Percentiles rank a stretch among this genome's conserved stretches.
Evolutionary conservation across 2,797 vertebrate species (phyloP).

Genomic region (Galago senegalensis): DNA sequence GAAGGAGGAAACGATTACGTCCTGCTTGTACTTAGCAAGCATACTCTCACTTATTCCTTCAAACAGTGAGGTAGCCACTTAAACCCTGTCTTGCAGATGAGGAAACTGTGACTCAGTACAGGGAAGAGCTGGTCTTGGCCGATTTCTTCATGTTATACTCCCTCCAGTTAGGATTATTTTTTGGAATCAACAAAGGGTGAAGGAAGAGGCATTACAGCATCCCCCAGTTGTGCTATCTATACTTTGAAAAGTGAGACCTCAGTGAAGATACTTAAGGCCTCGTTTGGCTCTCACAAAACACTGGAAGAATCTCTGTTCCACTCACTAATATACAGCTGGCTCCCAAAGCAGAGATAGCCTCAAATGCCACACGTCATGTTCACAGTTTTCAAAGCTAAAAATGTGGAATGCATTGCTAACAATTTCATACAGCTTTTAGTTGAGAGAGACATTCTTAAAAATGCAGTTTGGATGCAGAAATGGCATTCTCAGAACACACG

Average conservation of each 20-base stretch:
- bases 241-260: constrained; percentile 48
- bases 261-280: background rate
- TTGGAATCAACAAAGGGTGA: background rate
- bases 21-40: background rate
- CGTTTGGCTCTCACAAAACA: background rate
- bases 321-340: background rate
- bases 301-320: background rate
- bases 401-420: constrained; percentile 33
- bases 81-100: background rate
- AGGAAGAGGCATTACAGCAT: background rate
- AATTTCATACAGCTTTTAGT: constrained; percentile 53
- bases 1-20: background rate
- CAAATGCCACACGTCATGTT: background rate
- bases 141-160: background rate
- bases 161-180: background rate
- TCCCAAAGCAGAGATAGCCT: background rate
- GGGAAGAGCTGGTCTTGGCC: background rate
- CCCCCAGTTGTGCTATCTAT: background rate
- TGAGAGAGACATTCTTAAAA: constrained; percentile 53
- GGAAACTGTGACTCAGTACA: background rate
- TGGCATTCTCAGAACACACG: constrained; percentile 36
- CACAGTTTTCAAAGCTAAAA: constrained; percentile 47
- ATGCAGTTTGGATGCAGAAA: constrained; percentile 47
- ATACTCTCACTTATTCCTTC: background rate
- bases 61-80: background rate